Percentiles rank a stretch among this genome's conserved stretches.
These are phyloP conservation scores for Azorinus chamasolen DNA, from an alignment of 2,888 invertebrate species.

Conservation along the genomic window DNA sequence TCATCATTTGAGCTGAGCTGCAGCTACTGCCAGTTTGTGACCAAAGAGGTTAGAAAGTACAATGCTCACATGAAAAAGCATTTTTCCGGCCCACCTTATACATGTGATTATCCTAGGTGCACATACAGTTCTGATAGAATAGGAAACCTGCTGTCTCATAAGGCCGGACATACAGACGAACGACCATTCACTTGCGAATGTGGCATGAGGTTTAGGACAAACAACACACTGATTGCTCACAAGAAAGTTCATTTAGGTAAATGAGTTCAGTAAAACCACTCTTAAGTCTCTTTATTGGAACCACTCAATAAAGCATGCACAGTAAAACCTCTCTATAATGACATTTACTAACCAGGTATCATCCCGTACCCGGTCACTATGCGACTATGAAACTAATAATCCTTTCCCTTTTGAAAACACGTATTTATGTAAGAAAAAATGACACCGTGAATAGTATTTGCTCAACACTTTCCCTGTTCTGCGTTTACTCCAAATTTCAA, in stretches of 20 bases:
- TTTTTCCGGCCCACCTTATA: slow-evolving; percentile 90
- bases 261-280: too few relatives aligned
- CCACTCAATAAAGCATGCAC: too few relatives aligned
- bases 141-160: slow-evolving; percentile 89
- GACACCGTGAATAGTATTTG: too few relatives aligned
- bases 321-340: too few relatives aligned
- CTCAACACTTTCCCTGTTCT: too few relatives aligned
- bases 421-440: too few relatives aligned
- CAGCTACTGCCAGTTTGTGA: slow-evolving; percentile 89
- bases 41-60: slow-evolving; percentile 89
- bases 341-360: too few relatives aligned
- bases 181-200: slow-evolving; percentile 88
- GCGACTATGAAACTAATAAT: too few relatives aligned
- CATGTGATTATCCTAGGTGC: slow-evolving; percentile 89
- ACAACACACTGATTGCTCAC: slow-evolving; percentile 89
- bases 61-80: slow-evolving; percentile 89
- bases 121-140: slow-evolving; percentile 87
- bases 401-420: too few relatives aligned
- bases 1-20: slow-evolving; percentile 84
- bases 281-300: too few relatives aligned
- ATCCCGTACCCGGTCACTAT: too few relatives aligned
- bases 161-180: slow-evolving; percentile 88
- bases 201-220: slow-evolving; percentile 88
- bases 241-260: slow-evolving; percentile 88
- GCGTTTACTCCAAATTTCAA: too few relatives aligned